phyloP scores from a whole-genome alignment of 2,113 vertebrate species.

The Ovis canadensis region DNA sequence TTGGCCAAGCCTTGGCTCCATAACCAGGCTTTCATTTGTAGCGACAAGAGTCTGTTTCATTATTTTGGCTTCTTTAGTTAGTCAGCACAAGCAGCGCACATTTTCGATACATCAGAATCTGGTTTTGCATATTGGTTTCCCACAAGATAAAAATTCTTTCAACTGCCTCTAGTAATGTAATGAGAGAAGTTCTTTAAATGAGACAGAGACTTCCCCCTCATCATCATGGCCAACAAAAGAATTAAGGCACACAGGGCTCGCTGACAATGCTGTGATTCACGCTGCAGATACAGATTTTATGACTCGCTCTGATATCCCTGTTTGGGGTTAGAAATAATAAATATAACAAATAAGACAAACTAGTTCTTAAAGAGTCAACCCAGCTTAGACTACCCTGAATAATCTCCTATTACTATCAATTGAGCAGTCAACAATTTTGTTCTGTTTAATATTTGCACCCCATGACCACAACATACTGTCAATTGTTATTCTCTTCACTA shows the following conservation, averaged over 20 bases:
- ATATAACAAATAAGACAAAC: neutral
- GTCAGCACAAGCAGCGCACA: conserved; percentile 85
- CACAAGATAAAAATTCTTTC: neutral
- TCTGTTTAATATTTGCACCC: conserved; percentile 9
- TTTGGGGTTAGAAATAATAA: neutral
- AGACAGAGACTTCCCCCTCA: neutral
- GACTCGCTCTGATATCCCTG: neutral
- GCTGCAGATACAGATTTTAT: neutral
- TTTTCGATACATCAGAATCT: conserved; percentile 86
- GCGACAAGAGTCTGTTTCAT: conserved; percentile 75
- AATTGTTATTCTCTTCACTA: neutral
- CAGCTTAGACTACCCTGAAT: neutral
- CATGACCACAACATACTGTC: neutral
- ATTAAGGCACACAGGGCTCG: neutral
- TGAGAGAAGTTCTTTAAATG: neutral
- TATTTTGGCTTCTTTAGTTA: conserved; percentile 87
- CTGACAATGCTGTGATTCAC: neutral
- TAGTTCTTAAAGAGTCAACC: neutral
- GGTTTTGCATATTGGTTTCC: conserved; percentile 82
- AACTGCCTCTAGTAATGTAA: neutral
- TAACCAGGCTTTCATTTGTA: conserved; percentile 78
- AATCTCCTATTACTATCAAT: neutral
- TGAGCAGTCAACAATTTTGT: conserved; percentile 25
- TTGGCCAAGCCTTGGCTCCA: conserved; percentile 59
- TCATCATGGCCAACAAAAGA: neutral